A percentile compares a stretch with the other conserved stretches of the same genome.
phyloP scores from a whole-genome alignment of 1,140 invertebrate species.

The Pogonomyrmex californicus region DNA sequence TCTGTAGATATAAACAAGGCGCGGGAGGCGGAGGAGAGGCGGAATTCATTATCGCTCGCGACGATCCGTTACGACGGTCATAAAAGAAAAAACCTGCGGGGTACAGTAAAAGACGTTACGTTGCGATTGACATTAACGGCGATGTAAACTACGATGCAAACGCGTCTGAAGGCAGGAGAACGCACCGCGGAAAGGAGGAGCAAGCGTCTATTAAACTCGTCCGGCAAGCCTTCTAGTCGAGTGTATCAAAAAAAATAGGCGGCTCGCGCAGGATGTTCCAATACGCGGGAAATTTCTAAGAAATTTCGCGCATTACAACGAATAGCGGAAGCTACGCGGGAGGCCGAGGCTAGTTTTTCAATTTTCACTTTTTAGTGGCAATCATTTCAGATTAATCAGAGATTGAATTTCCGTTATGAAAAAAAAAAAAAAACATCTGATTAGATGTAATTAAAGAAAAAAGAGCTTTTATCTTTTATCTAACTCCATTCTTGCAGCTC shows the following conservation, averaged over 20 bases:
- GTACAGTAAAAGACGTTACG: background rate
- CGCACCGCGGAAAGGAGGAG: background rate
- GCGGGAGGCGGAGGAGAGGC: too few relatives aligned
- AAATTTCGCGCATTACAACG: background rate
- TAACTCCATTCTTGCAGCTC: background rate
- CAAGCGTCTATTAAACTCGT: slow-evolving; percentile 36
- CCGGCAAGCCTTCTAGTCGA: slow-evolving; percentile 14
- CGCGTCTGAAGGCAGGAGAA: background rate
- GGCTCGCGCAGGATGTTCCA: slow-evolving; percentile 5
- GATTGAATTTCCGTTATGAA: background rate
- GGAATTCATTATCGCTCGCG: slow-evolving; percentile 50
- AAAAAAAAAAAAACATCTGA: background rate
- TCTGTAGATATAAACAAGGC: background rate
- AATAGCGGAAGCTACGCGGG: background rate
- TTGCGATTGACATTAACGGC: slow-evolving; percentile 31
- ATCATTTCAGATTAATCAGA: background rate
- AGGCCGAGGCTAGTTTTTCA: background rate
- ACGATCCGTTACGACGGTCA: slow-evolving; percentile 22
- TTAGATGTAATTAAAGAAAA: background rate
- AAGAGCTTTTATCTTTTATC: background rate
- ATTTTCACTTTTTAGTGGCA: background rate
- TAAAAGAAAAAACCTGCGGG: slow-evolving; percentile 21
- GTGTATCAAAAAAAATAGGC: slow-evolving; percentile 38
- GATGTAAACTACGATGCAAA: slow-evolving; percentile 24
- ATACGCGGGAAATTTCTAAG: background rate